Base-by-base conservation (phyloP, 1,140 invertebrate species). In the Drosophila grimshawi region DNA sequence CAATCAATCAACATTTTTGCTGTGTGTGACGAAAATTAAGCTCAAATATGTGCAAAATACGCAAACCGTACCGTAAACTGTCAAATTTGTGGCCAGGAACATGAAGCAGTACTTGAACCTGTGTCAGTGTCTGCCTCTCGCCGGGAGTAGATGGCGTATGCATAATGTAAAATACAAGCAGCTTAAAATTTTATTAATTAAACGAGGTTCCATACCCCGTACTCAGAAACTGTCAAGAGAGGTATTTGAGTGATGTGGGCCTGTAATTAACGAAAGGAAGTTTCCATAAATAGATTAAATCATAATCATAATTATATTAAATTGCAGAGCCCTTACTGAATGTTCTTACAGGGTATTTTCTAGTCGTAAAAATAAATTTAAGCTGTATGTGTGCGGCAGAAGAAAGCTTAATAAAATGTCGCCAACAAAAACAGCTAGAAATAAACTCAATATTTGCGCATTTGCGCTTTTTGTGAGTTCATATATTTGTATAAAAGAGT, bases 1-100 rank as follows among this genome's bases (percentile, higher is more conserved):
- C 61, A 59, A 76, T 76, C 73, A 64, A 76, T 76, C 73, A 76
- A 65, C 53, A 6, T 45, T 73, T 61, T 55, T 68, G 53, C 37
- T 10, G 33, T 63, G 33, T 69, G 5, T 63, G 37, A 39, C 32
- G n/a, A 51, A 72, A 70, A 69, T 71, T 55, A 60, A 65, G 55
- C 43, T 61, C 49, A 71, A 71, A 76, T 64, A 70, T 76, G 41
- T 70, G 39, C 53, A 48, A 11, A 69, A 49, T 32, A 46, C 32
- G 5, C 1, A 67, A 60, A 6, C 7, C 51, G 45, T 45, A 32
- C 49, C 51, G 4, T 37, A 11, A 57, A 29, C 53, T 48, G 8
- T 59, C 57, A 19, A 48, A 60, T 60, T 35, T 48, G 43, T 3
- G 43, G 57, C 39, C 39, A 43, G 10, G 39, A n/a, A n/a, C 32